Evolutionary conservation across 2,113 vertebrate genomes (phyloP).

Genomic region (Urocolius indicus): DNA sequence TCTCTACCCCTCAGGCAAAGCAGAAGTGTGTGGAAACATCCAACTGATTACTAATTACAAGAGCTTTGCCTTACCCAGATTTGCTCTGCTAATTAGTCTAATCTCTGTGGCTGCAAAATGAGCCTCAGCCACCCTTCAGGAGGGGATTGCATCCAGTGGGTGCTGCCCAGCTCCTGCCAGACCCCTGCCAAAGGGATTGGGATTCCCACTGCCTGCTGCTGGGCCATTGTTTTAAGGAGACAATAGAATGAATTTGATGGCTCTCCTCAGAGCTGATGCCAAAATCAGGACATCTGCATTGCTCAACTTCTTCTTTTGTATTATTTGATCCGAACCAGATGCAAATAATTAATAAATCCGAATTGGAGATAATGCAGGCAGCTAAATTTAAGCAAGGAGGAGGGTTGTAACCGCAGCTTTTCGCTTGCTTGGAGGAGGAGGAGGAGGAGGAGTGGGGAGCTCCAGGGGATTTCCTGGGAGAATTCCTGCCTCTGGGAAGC

Average conservation of each 20-base stretch:
- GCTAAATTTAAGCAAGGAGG: neutral
- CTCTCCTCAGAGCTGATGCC: neutral
- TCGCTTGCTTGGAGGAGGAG: neutral
- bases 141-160: neutral
- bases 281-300: conserved; percentile 47
- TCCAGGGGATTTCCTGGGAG: neutral
- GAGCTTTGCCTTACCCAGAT: conserved; percentile 22
- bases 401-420: neutral
- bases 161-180: neutral
- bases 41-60: conserved; percentile 45
- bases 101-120: conserved; percentile 8
- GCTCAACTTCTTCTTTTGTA: conserved; percentile 2
- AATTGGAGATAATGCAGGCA: conserved; percentile 15
- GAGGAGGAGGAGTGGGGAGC: neutral
- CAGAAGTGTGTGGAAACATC: conserved; percentile 6
- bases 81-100: conserved; percentile 59
- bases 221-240: conserved; percentile 11
- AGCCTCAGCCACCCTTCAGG: neutral
- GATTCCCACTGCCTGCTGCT: neutral
- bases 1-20: neutral
- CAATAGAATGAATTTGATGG: neutral
- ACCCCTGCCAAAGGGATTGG: neutral
- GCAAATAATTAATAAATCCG: conserved; percentile 49
- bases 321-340: conserved; percentile 20
- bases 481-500: neutral